Evolutionary conservation across 2,888 invertebrate genomes (phyloP).

Genomic region (Odontomyia ornata): DNA sequence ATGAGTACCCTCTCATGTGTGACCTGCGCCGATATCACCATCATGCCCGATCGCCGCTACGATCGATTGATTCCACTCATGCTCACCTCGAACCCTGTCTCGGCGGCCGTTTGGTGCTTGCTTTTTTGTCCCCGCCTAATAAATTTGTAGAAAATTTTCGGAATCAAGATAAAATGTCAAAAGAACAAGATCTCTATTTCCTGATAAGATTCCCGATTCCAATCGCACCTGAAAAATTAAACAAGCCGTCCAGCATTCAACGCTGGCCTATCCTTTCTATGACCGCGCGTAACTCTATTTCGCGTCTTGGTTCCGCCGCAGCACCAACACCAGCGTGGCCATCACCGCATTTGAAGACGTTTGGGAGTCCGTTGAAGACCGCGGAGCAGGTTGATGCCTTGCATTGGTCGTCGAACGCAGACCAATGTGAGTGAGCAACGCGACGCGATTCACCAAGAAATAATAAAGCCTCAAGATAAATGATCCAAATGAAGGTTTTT

Average conservation of each 20-base stretch:
- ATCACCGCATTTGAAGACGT: background rate
- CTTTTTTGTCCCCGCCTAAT: conserved; percentile 22
- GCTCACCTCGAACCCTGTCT: background rate
- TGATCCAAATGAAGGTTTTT: conserved; percentile 2
- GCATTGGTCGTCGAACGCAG: background rate
- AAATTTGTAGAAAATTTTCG: conserved; percentile 33
- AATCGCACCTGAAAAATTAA: conserved; percentile 20
- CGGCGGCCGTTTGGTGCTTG: background rate
- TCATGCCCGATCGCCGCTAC: background rate
- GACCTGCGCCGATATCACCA: background rate
- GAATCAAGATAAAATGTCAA: conserved; percentile 40
- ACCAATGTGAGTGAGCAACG: background rate
- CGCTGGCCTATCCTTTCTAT: background rate
- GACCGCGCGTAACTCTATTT: conserved; percentile 7
- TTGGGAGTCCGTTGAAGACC: background rate
- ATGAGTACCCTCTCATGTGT: background rate
- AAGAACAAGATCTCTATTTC: conserved; percentile 30
- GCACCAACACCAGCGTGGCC: background rate
- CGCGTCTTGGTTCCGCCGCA: background rate
- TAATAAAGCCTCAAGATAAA: conserved; percentile 8
- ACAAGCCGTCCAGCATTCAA: background rate
- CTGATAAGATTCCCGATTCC: conserved; percentile 33
- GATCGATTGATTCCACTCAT: conserved; percentile 1
- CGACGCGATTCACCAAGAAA: background rate
- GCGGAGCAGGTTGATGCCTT: background rate